Percentiles rank a stretch among this genome's conserved stretches.
These are phyloP conservation scores for Graptemys geographica DNA, from an alignment of 2,797 vertebrate species.

Conservation along the genomic window DNA sequence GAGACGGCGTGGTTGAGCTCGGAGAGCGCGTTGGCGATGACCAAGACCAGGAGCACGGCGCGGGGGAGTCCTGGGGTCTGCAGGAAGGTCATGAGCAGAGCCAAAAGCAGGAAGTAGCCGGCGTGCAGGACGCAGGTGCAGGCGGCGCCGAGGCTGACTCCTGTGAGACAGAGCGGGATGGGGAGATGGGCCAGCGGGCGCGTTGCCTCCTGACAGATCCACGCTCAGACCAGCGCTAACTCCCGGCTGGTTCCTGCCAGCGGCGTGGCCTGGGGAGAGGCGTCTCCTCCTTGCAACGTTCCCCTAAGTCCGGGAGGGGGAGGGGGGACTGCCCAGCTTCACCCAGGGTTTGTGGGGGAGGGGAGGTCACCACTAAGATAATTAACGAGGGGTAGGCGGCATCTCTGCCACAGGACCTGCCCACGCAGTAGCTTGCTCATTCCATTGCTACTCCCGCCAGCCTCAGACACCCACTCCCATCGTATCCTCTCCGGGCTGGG, in stretches of 20 bases:
- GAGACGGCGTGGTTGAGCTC: slow-evolving; percentile 85
- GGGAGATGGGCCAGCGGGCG: rapidly evolving
- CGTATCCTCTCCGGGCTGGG: not conserved
- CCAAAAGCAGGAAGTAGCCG: slow-evolving; percentile 82
- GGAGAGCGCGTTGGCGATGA: slow-evolving; percentile 78
- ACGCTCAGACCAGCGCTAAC: not conserved
- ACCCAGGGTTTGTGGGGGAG: not conserved
- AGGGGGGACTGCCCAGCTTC: not conserved
- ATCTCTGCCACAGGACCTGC: not conserved
- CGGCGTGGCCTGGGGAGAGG: not conserved
- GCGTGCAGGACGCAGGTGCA: slow-evolving; percentile 81
- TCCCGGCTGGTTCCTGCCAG: not conserved
- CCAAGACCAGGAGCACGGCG: slow-evolving; percentile 80
- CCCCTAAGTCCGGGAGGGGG: not conserved
- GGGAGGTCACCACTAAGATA: not conserved
- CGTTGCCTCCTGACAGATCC: not conserved
- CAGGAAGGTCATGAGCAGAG: slow-evolving; percentile 84
- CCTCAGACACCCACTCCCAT: not conserved
- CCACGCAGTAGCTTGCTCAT: not conserved
- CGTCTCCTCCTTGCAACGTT: not conserved
- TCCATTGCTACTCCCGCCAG: not conserved
- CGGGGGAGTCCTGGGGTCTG: slow-evolving; percentile 77
- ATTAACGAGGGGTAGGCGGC: not conserved
- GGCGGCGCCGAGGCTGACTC: slow-evolving; percentile 79
- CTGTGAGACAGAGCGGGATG: slow-evolving; percentile 62